phyloP scores from a whole-genome alignment of 2,888 invertebrate genomes.

The Ormyrus pomaceus region DNA sequence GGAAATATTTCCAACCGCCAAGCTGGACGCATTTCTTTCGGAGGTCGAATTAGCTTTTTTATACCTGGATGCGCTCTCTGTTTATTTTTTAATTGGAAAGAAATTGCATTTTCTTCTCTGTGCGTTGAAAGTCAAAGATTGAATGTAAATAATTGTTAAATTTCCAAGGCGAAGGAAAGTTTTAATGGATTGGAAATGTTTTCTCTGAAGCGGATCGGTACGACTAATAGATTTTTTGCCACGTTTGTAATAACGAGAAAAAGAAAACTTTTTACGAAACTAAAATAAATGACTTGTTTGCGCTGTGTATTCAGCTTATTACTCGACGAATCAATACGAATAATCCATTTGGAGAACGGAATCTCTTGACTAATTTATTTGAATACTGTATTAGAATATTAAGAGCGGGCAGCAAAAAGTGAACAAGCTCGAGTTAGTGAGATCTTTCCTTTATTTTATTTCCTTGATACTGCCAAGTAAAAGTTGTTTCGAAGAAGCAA shows the following conservation, averaged over 20 bases:
- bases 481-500: slow-evolving; percentile 37
- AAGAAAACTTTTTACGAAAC: slow-evolving; percentile 7
- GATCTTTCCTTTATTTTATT: slow-evolving; percentile 37
- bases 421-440: neutral
- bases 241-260: slow-evolving; percentile 16
- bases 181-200: neutral
- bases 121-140: neutral
- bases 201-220: slow-evolving; percentile 1
- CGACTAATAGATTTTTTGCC: slow-evolving; percentile 14
- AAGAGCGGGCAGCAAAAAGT: neutral
- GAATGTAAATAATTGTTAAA: slow-evolving; percentile 24
- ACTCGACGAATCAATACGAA: slow-evolving; percentile 13
- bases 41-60: too few relatives aligned
- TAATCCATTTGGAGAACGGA: slow-evolving; percentile 14
- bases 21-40: too few relatives aligned
- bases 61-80: too few relatives aligned
- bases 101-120: too few relatives aligned
- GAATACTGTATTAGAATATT: slow-evolving; percentile 26
- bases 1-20: neutral
- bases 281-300: slow-evolving; percentile 35
- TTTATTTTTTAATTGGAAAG: too few relatives aligned
- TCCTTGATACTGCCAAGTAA: slow-evolving; percentile 55
- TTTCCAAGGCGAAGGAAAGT: slow-evolving; percentile 13
- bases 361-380: slow-evolving; percentile 36
- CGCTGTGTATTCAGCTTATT: neutral